Base-by-base conservation (phyloP, 2,797 vertebrate genomes). In the Platalea minor region DNA sequence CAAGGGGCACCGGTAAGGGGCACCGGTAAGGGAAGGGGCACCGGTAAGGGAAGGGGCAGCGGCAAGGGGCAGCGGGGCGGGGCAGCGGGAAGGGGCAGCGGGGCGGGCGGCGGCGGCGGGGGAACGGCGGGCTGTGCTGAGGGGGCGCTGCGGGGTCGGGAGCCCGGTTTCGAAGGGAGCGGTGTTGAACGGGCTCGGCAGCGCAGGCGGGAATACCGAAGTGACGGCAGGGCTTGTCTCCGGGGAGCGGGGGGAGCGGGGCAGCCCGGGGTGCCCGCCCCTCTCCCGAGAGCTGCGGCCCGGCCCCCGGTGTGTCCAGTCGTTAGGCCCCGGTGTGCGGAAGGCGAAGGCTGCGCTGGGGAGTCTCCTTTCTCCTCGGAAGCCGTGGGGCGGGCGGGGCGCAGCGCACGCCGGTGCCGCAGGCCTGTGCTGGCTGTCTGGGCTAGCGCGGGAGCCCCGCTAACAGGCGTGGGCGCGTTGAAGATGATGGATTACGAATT, bases 381-480 rank as follows among this genome's bases (percentile, higher is more conserved):
- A 13, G 53, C 46, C 53, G 0, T 0, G 74, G 1, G 7, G 65
- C 15, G 25, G 43, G 64, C 72, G 5, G 63, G 69, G 43, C 19
- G 24, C 45, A 6, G 88, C 12, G 15, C 51, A 3, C 2, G 48
- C 56, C 2, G 48, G 1, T 6, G 51, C 7, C 16, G 39, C 54
- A 10, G 76, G 75, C 46, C 75, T 12, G 82, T 1, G 82, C 31
- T 20, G 6, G 20, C 9, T 7, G 2, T 6, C 29, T 4, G 65
- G 46, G 72, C 51, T 17, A 6, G 51, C 10, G 10, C 10, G 1
- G 77, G 37, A 45, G 29, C 37, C 64, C 18, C 5, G 2, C 14
- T 6, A 2, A 2, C 2, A 2, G n/a, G 1, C 20, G 1, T 0
- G 59, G 39, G 13, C 18, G 0, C 51, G 17, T 5, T 5, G 63